phyloP scores from a whole-genome alignment of 2,888 invertebrate species.

The Andrena chrysosceles region DNA sequence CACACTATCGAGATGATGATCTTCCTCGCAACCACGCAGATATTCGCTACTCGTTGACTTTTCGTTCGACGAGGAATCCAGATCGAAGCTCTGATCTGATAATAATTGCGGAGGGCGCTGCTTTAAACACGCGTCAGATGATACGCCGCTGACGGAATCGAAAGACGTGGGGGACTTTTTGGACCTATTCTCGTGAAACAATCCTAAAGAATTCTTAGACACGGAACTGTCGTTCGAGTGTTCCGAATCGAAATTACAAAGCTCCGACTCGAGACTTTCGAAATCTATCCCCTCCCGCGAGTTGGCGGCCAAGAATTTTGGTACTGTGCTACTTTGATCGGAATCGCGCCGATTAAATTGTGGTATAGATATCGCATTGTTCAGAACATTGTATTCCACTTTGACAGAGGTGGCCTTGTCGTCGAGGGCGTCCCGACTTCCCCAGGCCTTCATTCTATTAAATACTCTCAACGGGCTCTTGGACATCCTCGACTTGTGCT shows the following conservation, averaged over 20 bases:
- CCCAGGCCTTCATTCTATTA: slow-evolving; percentile 81
- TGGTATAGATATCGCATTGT: slow-evolving; percentile 76
- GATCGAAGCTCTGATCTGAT: slow-evolving; percentile 71
- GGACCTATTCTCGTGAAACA: slow-evolving; percentile 71
- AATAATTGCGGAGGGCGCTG: slow-evolving; percentile 64
- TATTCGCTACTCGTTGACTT: slow-evolving; percentile 75
- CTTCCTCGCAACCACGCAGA: slow-evolving; percentile 65
- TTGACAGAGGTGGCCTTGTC: slow-evolving; percentile 71
- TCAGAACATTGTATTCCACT: slow-evolving; percentile 79
- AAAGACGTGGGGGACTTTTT: slow-evolving; percentile 73
- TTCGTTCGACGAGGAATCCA: slow-evolving; percentile 66
- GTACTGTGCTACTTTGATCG: slow-evolving; percentile 70
- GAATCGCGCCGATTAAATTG: slow-evolving; percentile 70
- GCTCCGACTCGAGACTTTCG: slow-evolving; percentile 80
- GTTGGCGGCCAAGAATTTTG: slow-evolving; percentile 80
- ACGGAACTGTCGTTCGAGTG: slow-evolving; percentile 79
- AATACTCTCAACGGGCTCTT: slow-evolving; percentile 83
- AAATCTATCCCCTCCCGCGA: slow-evolving; percentile 84
- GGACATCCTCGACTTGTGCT: slow-evolving; percentile 80
- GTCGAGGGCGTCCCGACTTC: slow-evolving; percentile 81
- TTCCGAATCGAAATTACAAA: slow-evolving; percentile 80
- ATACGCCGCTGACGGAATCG: slow-evolving; percentile 66
- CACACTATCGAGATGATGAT: slow-evolving; percentile 58
- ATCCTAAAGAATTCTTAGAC: slow-evolving; percentile 77
- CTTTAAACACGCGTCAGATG: slow-evolving; percentile 68